phyloP scores from a whole-genome alignment of 30 jellyfish, hydroid and myxozoan genomes.

The Aurelia sp. region DNA sequence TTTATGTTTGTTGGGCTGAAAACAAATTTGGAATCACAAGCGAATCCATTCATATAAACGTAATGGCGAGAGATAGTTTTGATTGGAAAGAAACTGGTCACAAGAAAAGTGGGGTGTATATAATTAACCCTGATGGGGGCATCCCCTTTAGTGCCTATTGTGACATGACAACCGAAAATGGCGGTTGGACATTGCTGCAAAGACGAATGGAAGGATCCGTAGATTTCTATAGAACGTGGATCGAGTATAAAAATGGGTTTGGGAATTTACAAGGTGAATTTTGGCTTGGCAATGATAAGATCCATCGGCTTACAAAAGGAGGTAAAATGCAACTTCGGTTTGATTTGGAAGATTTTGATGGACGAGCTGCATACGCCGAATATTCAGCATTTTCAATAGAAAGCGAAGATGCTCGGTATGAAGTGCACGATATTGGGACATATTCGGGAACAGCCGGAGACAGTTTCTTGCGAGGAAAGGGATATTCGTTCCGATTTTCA shows the following conservation, averaged over 20 bases:
- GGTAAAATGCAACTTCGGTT: not conserved
- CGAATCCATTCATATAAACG: not conserved
- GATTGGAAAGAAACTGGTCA: not conserved
- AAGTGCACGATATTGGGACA: too few species aligned
- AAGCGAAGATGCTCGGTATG: too few species aligned
- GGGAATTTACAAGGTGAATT: too few species aligned
- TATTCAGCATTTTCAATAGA: not conserved
- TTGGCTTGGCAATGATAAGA: too few species aligned
- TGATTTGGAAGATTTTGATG: conserved; percentile 1
- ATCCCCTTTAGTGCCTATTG: not conserved
- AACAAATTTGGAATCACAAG: not conserved
- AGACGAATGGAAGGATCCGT: too few species aligned
- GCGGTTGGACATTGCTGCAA: too few species aligned
- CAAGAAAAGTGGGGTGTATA: conserved; percentile 7
- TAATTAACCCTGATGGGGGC: conserved; percentile 6
- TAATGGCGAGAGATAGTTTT: not conserved
- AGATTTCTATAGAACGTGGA: too few species aligned
- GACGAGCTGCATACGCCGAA: not conserved
- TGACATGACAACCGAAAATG: not conserved
- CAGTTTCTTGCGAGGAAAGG: too few species aligned
- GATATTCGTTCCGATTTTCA: too few species aligned
- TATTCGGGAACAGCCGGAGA: too few species aligned
- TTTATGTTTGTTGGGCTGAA: not conserved
- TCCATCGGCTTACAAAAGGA: not conserved
- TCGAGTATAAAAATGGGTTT: too few species aligned